Evolutionary conservation across 2,888 invertebrate species (phyloP), one percentile per base, ranked within the genome.

Genomic region (Stenichneumon culpator): DNA sequence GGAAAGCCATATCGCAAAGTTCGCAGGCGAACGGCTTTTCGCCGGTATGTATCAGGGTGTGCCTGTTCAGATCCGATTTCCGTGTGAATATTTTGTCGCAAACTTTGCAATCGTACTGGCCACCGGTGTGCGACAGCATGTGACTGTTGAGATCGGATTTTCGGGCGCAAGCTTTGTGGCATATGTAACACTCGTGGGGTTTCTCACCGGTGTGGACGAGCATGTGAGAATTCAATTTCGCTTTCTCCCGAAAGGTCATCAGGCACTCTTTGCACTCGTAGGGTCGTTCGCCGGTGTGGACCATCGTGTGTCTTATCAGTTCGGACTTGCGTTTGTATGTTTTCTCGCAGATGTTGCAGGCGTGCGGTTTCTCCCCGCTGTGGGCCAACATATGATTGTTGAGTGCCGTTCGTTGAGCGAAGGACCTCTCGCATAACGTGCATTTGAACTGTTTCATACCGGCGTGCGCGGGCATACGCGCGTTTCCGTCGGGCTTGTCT

Each of bases 131-230:
- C 14, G 93, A 89, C 0, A 93, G 85, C 93, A 93, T 93, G 79
- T 93, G 93, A 74, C 93, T 93, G 69, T 93, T 93, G 9, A 93
- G 87, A 88, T 93, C 93, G 0, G 93, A 93, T 82, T 93, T 93
- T 9, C 93, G 88, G 1, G 93, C 93, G 81, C 93, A 93, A 3
- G 93, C 93, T 73, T 93, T 93, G 81, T 93, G 92, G 67, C 93
- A 93, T 67, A 93, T 92, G 57, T 93, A 92, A 89, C 93, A 93
- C 57, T 92, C 92, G 84, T 93, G 93, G 0, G 93, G 93, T 52
- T 93, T 93, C 77, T 93, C 93, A 1, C 93, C 93, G 0, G 93
- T 93, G 36, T 93, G 93, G 0, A 93, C 93, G 3, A 93, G 80
- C 93, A 93, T 93, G 77, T 93, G 93, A 2, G 93, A 93, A 86